Conservation (phyloP, 2,113 vertebrate genomes). For the Engystomops pustulosus region DNA sequence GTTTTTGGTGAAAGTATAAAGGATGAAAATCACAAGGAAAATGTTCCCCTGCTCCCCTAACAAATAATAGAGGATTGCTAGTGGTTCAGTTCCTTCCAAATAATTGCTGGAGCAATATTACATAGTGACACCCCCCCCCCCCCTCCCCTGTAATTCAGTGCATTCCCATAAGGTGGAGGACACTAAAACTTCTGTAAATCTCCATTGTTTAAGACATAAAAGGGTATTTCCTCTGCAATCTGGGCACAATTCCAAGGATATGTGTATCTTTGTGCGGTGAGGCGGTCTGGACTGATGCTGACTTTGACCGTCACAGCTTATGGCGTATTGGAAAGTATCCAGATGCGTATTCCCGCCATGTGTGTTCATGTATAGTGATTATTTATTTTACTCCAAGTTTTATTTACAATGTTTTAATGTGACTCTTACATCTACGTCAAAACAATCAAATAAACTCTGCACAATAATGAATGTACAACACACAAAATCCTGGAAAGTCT, state of each 20-base stretch:
- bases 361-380: not conserved
- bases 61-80: too few species aligned
- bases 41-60: too few species aligned
- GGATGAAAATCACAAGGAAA: not conserved
- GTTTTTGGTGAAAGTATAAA: too few species aligned
- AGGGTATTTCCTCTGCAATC: conserved; percentile 22
- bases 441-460: conserved; percentile 3
- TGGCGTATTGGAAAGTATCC: not conserved
- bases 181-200: not conserved
- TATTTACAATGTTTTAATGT: not conserved
- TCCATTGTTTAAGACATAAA: conserved; percentile 31
- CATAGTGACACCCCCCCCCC: not conserved
- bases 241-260: conserved; percentile 18
- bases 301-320: not conserved
- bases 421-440: not conserved
- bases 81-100: too few species aligned
- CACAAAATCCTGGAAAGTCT: not conserved
- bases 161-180: not conserved
- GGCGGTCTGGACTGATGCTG: not conserved
- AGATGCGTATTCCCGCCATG: not conserved
- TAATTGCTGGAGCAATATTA: too few species aligned
- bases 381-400: not conserved
- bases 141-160: not conserved
- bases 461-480: not conserved
- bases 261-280: conserved; percentile 24